phyloP scores from a whole-genome alignment of 2,888 invertebrate species.

The Prionchulus punctatus region DNA sequence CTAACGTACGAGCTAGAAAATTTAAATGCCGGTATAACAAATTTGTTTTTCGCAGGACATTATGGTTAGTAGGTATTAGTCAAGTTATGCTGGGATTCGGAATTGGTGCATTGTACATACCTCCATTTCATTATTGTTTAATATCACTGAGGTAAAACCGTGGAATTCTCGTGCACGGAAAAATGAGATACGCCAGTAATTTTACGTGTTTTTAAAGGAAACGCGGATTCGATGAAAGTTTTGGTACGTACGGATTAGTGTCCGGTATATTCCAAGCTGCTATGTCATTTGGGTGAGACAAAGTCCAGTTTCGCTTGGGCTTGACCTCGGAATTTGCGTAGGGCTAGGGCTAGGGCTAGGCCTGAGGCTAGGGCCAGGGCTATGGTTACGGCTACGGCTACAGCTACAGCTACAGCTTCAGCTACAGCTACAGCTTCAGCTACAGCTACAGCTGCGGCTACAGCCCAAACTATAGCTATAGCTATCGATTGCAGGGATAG shows the following conservation, averaged over 20 bases:
- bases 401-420: too few species aligned
- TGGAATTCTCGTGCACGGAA: not conserved
- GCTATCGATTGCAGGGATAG: too few species aligned
- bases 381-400: too few species aligned
- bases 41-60: conserved; percentile 12
- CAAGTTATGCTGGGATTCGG: conserved; percentile 63
- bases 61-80: conserved; percentile 49
- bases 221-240: conserved; percentile 53
- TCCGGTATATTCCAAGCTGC: conserved; percentile 64
- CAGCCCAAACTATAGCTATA: too few species aligned
- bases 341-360: too few species aligned
- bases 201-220: conserved; percentile 10
- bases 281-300: not conserved
- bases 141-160: conserved; percentile 53
- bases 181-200: not conserved
- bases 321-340: too few species aligned
- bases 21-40: too few species aligned
- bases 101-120: conserved; percentile 63
- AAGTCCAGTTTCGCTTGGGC: not conserved
- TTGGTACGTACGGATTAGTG: conserved; percentile 72
- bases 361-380: too few species aligned
- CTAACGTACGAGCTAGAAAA: conserved; percentile 11
- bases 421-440: too few species aligned
- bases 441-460: too few species aligned
- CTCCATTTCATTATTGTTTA: conserved; percentile 67